A percentile compares a stretch with the other conserved stretches of the same genome.
phyloP scores from a whole-genome alignment of 2,797 vertebrate genomes.

The Enoplosus armatus region DNA sequence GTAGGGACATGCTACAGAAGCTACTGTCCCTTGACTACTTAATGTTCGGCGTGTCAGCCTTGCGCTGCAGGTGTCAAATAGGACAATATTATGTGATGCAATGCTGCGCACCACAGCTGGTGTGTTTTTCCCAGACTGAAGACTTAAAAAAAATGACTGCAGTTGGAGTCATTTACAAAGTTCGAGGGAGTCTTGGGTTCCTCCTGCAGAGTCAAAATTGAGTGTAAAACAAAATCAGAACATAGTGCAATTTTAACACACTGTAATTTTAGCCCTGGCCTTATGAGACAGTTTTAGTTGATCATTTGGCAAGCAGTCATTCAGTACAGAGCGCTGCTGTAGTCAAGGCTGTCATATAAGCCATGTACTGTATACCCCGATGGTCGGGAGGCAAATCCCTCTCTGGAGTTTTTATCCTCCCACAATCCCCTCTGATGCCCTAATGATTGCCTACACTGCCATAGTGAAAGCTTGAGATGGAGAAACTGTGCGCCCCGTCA shows the following conservation, averaged over 20 bases:
- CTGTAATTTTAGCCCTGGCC: slow-evolving; percentile 19
- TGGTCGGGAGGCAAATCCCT: slow-evolving; percentile 35
- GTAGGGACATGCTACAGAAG: neutral
- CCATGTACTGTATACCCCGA: slow-evolving; percentile 27
- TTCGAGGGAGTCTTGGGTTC: neutral
- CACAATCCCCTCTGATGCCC: slow-evolving; percentile 65
- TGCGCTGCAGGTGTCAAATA: neutral
- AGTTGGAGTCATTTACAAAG: neutral
- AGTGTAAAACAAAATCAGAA: slow-evolving; percentile 24
- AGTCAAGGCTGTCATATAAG: slow-evolving; percentile 30
- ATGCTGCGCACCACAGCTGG: neutral
- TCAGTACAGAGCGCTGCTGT: slow-evolving; percentile 10
- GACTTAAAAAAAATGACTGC: neutral
- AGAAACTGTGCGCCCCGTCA: slow-evolving; percentile 47
- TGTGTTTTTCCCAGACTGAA: neutral
- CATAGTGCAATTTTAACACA: slow-evolving; percentile 21
- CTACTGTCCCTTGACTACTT: neutral
- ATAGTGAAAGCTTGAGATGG: slow-evolving; percentile 51
- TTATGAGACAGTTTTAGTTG: slow-evolving; percentile 28
- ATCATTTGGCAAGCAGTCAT: slow-evolving; percentile 24
- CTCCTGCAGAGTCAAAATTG: slow-evolving; percentile 1
- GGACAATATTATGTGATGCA: neutral
- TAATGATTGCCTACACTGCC: slow-evolving; percentile 68
- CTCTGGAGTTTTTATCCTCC: slow-evolving; percentile 51
- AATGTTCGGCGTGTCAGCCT: no score